Conservation (phyloP, 1,140 invertebrate genomes). For the Penaeus vannamei region DNA sequence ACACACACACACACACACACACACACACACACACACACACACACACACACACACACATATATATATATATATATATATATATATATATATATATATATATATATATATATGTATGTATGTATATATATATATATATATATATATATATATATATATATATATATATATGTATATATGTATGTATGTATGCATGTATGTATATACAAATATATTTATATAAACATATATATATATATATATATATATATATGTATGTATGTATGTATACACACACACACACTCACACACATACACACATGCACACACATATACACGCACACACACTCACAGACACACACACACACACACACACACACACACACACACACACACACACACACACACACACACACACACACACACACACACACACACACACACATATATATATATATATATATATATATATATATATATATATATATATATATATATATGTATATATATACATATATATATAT, state of each 20-base stretch:
- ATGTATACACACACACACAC: constrained; percentile 14
- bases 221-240: too few relatives aligned
- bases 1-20: too few relatives aligned
- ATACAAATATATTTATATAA: too few relatives aligned
- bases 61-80: constrained; percentile 16
- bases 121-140: constrained; percentile 10
- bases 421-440: background rate
- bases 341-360: background rate
- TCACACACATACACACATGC: background rate
- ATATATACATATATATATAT: background rate
- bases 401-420: background rate
- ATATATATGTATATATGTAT: constrained; percentile 16
- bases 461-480: background rate
- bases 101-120: constrained; percentile 16
- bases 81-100: constrained; percentile 16
- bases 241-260: constrained; percentile 16
- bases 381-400: constrained; percentile 49
- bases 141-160: constrained; percentile 16
- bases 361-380: constrained; percentile 43
- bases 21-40: constrained; percentile 13
- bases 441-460: background rate
- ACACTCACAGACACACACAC: constrained; percentile 34
- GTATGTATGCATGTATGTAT: constrained; percentile 16
- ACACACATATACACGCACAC: constrained; percentile 39
- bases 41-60: constrained; percentile 14